Evolutionary conservation across 2,797 vertebrate genomes (phyloP), one percentile per base, ranked within the genome.

Genomic region (Periparus ater): DNA sequence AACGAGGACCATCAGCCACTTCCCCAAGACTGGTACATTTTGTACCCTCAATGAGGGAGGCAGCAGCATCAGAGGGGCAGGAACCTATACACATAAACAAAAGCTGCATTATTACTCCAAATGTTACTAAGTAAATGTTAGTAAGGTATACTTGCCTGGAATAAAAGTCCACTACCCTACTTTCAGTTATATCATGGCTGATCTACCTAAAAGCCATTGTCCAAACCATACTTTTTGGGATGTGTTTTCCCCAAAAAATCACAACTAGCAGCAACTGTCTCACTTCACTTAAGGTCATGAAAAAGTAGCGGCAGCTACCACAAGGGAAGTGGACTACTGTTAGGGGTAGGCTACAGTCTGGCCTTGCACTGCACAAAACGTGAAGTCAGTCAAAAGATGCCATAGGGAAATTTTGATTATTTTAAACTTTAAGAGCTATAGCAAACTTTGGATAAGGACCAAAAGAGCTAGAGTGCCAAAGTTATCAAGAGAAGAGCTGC

Each of bases 11-110:
- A 0, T 98, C 98, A 88, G 96, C 94, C 51, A 98, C 98, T 91
- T 98, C 98, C 26, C 99, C 99, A 5, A 99, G 97, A 95, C 97
- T 99, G 92, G 98, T 82, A 9, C 99, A 98, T 13, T 98, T 90
- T 18, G 98, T 92, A 36, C 98, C 98, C 0, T 94, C 72, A 95
- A 98, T 96, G 75, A 99, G 40, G 66, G 99, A 99, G 10, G 96
- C 98, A 2, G 99, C 98, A 1, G 99, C 98, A 57, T 97, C 98
- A 26, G 98, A 98, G 14, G 98, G 98, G 91, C 99, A 99, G 0
- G 97, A 96, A 62, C 96, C 99, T 99, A 78, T 7, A 66, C 1
- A 85, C 20, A 57, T 26, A 21, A 84, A 84, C 5, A 91, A 76
- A 78, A 87, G 2, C 5, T 6, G 23, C 1, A 1, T 83, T 80